Conservation (phyloP, 2,888 invertebrate species). For the Melanargia galathea region DNA sequence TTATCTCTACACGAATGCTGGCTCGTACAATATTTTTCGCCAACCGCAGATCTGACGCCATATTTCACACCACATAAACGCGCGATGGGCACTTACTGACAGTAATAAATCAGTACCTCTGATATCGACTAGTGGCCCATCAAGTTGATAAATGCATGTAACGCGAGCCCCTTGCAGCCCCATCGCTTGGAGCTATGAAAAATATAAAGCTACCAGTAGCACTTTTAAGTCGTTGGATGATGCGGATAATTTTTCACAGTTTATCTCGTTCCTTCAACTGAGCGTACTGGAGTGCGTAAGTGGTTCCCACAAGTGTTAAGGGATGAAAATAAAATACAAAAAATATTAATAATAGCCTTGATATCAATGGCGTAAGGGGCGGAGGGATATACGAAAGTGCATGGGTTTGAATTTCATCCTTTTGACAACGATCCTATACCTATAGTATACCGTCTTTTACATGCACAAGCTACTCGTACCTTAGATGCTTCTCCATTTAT, state of each 20-base stretch:
- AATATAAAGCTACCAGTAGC: slow-evolving; percentile 47
- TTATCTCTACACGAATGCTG: slow-evolving; percentile 2
- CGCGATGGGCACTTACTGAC: slow-evolving; percentile 61
- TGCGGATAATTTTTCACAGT: slow-evolving; percentile 72
- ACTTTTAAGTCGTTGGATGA: slow-evolving; percentile 65
- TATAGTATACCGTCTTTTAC: not conserved
- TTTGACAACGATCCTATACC: not conserved
- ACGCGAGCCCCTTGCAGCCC: slow-evolving; percentile 57
- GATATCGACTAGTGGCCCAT: slow-evolving; percentile 64
- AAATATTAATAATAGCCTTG: not conserved
- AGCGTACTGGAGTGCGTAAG: slow-evolving; percentile 29
- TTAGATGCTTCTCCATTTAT: too few species aligned
- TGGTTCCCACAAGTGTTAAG: slow-evolving; percentile 23
- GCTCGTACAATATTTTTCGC: slow-evolving; percentile 18
- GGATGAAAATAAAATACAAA: slow-evolving; percentile 12
- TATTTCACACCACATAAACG: slow-evolving; percentile 60
- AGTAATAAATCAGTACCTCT: slow-evolving; percentile 66
- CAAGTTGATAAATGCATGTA: slow-evolving; percentile 71
- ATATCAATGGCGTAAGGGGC: not conserved
- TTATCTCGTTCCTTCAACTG: slow-evolving; percentile 54
- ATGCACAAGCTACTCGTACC: too few species aligned
- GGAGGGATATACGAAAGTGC: not conserved
- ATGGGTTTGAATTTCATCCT: not conserved
- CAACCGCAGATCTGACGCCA: slow-evolving; percentile 25
- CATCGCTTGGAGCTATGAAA: slow-evolving; percentile 44